Base-by-base conservation (phyloP, 2,113 vertebrate species). In the Pelecanus crispus region DNA sequence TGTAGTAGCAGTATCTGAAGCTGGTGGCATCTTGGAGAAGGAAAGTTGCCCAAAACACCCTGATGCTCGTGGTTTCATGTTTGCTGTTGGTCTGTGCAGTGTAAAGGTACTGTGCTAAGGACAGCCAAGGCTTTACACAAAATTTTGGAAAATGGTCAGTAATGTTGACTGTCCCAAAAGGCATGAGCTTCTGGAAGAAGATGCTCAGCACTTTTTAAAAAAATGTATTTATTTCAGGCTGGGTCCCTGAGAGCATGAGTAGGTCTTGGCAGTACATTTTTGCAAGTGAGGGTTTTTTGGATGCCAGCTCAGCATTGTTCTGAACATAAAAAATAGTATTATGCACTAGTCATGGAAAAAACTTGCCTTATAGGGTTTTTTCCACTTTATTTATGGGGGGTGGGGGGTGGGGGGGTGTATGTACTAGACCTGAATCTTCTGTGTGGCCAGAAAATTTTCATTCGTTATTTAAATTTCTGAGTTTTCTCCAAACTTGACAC, bases 391-490 rank as follows among this genome's bases (percentile, higher is more conserved):
- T 95, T 90, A 61, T 44, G 50, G 24, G 17, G 5, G 4, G 7
- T 42, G 17, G 17, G 13, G 32, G 11, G 17, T 4, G 18, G 17
- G 5, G 3, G 11, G 12, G 5, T 10, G 17, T 6, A 2, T 47
- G 17, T 65, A 67, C 25, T 71, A 89, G 34, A 50, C 26, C 50
- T 66, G 21, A 49, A 86, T 28, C 29, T 90, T 77, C 58, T 66
- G 6, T 42, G 25, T 47, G 32, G 45, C 32, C 62, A 86, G 58
- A 88, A 93, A 36, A 17, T 19, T 19, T 70, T 81, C 15, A 66
- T 58, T 82, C 40, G 45, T 77, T 82, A 91, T 93, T 92, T 80
- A 92, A 56, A 77, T 77, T 90, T 87, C 62, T 90, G 49, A 68
- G 58, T 82, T 92, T 79, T 61, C 78, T 90, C 36, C 63, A 70